Conservation (phyloP, 2,113 vertebrate species). For the Petroica traversi region DNA sequence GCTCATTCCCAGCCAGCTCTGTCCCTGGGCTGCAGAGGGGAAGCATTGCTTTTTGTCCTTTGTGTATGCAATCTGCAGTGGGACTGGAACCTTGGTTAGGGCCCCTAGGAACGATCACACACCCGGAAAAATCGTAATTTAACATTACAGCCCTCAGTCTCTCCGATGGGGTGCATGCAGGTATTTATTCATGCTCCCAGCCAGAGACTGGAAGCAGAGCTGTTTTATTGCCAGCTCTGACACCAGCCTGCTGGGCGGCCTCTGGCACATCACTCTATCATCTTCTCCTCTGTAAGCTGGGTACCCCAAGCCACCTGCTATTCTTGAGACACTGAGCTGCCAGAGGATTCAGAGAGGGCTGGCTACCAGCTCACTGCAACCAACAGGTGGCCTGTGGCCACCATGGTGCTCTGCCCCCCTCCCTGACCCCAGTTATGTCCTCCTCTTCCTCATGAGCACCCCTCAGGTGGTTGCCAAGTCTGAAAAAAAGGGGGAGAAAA, state of each 20-base stretch:
- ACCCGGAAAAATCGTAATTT: not conserved
- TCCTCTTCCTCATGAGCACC: not conserved
- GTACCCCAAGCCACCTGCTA: not conserved
- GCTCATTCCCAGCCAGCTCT: not conserved
- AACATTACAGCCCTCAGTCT: not conserved
- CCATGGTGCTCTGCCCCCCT: accelerated
- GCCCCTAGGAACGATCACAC: not conserved
- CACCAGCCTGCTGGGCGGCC: not conserved
- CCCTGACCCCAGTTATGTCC: accelerated
- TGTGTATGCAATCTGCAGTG: accelerated
- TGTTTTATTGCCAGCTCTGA: not conserved
- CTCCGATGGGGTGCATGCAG: not conserved
- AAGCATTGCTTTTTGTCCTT: not conserved
- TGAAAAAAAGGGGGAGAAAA: not conserved
- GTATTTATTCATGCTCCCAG: not conserved
- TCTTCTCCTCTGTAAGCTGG: not conserved
- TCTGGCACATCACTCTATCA: not conserved
- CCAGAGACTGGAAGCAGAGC: not conserved
- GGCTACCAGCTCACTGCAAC: not conserved
- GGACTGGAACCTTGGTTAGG: not conserved
- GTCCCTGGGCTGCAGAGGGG: not conserved
- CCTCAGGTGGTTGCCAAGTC: not conserved
- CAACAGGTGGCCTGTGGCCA: accelerated
- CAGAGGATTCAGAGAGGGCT: not conserved
- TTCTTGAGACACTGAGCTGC: accelerated